Percentiles rank a stretch among this genome's conserved stretches.
These are phyloP conservation scores for Acleris holmiana DNA, from an alignment of 2,888 invertebrate species.

Conservation along the genomic window DNA sequence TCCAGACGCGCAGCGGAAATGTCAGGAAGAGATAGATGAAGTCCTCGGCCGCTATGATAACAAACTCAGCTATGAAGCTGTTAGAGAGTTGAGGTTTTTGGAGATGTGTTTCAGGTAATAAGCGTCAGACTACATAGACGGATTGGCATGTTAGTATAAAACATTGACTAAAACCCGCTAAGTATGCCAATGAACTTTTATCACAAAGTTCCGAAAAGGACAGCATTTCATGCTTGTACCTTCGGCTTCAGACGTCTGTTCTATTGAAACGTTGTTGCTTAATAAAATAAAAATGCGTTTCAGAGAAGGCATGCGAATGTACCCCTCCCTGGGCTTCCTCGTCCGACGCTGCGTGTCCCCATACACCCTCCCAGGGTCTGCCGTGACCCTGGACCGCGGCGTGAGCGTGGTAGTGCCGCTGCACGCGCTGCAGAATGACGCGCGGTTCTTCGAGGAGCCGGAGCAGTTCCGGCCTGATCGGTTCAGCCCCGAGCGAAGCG, in stretches of 20 bases:
- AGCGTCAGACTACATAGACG: neutral
- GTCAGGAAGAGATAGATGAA: slow-evolving; percentile 56
- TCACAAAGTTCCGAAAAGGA: no score
- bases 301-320: slow-evolving; percentile 35
- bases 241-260: no score
- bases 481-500: slow-evolving; percentile 36
- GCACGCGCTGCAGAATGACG: slow-evolving; percentile 40
- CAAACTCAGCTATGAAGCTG: slow-evolving; percentile 51
- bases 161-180: no score
- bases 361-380: slow-evolving; percentile 34
- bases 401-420: slow-evolving; percentile 32
- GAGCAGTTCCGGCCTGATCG: slow-evolving; percentile 46
- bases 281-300: neutral
- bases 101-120: slow-evolving; percentile 48
- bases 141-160: no score
- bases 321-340: slow-evolving; percentile 33
- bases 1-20: slow-evolving; percentile 54
- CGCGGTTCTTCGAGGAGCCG: slow-evolving; percentile 44
- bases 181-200: no score
- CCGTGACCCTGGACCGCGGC: slow-evolving; percentile 33
- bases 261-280: no score
- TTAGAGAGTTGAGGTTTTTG: slow-evolving; percentile 56
- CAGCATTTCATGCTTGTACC: no score
- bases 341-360: slow-evolving; percentile 26
- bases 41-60: slow-evolving; percentile 47